phyloP scores from a whole-genome alignment of 2,888 invertebrate species.

The Drosophila neonasuta region DNA sequence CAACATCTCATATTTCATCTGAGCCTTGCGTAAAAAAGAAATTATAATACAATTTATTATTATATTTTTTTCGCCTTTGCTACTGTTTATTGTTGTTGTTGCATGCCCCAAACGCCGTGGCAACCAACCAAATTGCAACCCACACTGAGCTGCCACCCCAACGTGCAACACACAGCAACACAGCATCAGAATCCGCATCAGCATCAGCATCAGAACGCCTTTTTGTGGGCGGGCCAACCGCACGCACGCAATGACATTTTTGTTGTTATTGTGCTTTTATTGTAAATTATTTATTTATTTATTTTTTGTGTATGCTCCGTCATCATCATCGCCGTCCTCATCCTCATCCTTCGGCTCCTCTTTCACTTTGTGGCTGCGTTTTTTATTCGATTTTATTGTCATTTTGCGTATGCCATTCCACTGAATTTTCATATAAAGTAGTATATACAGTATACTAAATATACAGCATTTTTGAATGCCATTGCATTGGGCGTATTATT shows the following conservation, averaged over 20 bases:
- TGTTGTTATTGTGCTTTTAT: conserved; percentile 19
- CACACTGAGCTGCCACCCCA: conserved; percentile 6
- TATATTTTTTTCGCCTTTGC: conserved; percentile 34
- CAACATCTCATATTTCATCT: not conserved
- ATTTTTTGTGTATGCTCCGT: not conserved
- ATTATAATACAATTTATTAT: conserved; percentile 73
- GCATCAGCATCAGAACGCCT: not conserved
- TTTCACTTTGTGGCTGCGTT: conserved; percentile 27
- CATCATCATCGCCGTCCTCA: not conserved
- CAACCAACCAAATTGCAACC: conserved; percentile 60
- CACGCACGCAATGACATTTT: conserved; percentile 35
- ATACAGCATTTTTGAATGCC: conserved; percentile 2
- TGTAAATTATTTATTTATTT: conserved; percentile 42
- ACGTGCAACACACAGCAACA: not conserved
- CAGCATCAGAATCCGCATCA: no score
- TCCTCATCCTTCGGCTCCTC: not conserved
- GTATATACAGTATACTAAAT: conserved; percentile 7
- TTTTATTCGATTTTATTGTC: conserved; percentile 66
- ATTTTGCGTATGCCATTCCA: conserved; percentile 63
- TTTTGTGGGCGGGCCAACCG: conserved; percentile 44
- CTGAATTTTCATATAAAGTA: conserved; percentile 16
- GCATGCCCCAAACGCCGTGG: conserved; percentile 28
- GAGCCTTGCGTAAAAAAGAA: conserved; percentile 53
- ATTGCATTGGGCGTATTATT: conserved; percentile 2
- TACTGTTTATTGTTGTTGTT: conserved; percentile 22